Evolutionary conservation across 2,797 vertebrate genomes (phyloP), one percentile per base, ranked within the genome.

Genomic region (Florisuga fusca): DNA sequence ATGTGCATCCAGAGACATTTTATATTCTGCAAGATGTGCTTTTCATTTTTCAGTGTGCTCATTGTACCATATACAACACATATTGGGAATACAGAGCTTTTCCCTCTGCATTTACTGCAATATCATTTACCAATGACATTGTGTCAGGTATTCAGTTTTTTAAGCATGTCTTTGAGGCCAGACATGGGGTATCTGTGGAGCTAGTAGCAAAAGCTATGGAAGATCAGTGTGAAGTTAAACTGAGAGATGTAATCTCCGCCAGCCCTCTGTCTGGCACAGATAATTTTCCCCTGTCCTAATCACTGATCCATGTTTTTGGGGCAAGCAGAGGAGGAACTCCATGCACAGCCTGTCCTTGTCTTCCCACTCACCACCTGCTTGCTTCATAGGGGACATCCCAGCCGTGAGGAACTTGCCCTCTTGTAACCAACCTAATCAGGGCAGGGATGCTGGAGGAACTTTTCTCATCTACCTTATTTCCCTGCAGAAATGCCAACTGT

Each of bases 1-100:
- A 90, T 81, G 62, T 76, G 89, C 76, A 94, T 87, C 51, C 90
- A 91, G 88, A 93, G 86, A 89, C 43, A 1, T 50, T 95, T 95
- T 73, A 67, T 25, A 18, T n/a, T 31, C 62, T 46, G 72, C 82
- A 94, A 8, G 33, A 41, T 53, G 58, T 20, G 68, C 75, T 75
- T 29, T 17, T 63, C 74, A 36, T 31, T 48, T 92, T 66, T 22
- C 72, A 50, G 21, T 1, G 0, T 45, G 62, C 61, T 80, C 71
- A 34, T 4, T 0, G 2, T 73, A 83, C 54, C 77, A n/a, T 18
- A 11, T 6, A 61, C 58, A 26, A 34, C 41, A 23, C 50, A 4
- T 19, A 26, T 1, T 2, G 63, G 68, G 76, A 85, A 23, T 1
- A 4, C 25, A 61, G 64, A 82, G 50, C 33, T 73, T 25, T 29